Evolutionary conservation across 1,140 invertebrate genomes (phyloP).

Genomic region (Lordiphosa clarofinis): DNA sequence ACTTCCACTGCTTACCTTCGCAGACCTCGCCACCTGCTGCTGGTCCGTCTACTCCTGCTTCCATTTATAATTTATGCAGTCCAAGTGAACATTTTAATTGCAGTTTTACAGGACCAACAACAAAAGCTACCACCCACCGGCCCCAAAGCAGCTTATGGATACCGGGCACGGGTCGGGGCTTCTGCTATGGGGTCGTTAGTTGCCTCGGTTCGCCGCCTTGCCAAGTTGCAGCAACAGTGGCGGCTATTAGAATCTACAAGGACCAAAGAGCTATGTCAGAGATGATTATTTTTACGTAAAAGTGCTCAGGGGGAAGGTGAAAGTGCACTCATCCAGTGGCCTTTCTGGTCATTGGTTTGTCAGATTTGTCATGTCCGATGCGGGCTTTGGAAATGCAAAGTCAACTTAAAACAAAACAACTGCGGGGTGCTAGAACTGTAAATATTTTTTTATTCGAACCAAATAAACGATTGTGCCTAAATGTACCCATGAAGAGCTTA

Average conservation of each 20-base stretch:
- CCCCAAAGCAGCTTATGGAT: constrained; percentile 46
- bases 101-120: constrained; percentile 25
- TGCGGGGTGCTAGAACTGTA: too few species aligned
- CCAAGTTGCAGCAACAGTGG: constrained; percentile 21
- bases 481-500: too few species aligned
- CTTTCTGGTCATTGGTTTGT: neutral
- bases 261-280: constrained; percentile 12
- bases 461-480: too few species aligned
- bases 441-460: too few species aligned
- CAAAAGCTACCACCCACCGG: constrained; percentile 29
- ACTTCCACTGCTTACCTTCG: neutral
- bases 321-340: neutral
- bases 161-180: too few species aligned
- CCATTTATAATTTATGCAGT: constrained; percentile 38
- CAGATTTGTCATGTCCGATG: too few species aligned
- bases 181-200: constrained; percentile 6
- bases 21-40: neutral
- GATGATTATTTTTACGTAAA: constrained; percentile 52
- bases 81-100: constrained; percentile 61
- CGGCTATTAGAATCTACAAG: constrained; percentile 37
- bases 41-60: neutral
- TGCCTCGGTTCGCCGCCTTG: constrained; percentile 26
- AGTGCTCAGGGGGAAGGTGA: neutral
- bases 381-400: too few species aligned
- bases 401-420: too few species aligned